Evolutionary conservation across 2,888 invertebrate genomes (phyloP), one percentile per base, ranked within the genome.

Genomic region (Diachrysia chrysitis): DNA sequence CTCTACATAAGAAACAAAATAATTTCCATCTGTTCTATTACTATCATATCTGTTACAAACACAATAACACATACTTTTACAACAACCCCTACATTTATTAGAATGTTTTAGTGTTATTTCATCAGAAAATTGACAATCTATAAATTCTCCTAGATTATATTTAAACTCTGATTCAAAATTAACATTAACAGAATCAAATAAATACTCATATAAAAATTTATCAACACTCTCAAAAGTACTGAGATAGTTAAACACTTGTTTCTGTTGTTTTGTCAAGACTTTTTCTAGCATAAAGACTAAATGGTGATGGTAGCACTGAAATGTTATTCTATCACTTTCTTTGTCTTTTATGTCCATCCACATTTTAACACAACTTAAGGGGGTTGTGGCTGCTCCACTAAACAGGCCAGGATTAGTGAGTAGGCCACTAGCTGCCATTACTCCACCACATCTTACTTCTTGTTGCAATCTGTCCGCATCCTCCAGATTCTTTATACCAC

Each of bases 271-370:
- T 0, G 96, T 96, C 80, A 99, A 95, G 48, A 97, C 88, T 90
- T 97, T 97, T 84, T 99, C 98, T 84, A 98, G 95, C 99, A 99
- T 99, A 89, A 98, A 99, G 60, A 98, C 98, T 73, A 99, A 96
- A 93, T 99, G 99, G 89, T 99, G 99, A 93, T 99, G 99, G 86
- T 99, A 98, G 86, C 97, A 97, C 79, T 98, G 97, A 90, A 98
- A 99, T 60, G 97, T 96, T 65, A 98, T 96, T 65, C 90, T 93
- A 53, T 97, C 96, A 73, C 95, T 92, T 25, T 96, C 95, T 54
- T 95, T 86, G 68, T 97, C 93, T 69, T 97, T 97, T 73, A 98
- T 96, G 78, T 97, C 94, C 76, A 98, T 89, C 99, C 99, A 99
- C 64, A 97, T 96, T 89, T 97, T 96, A 0, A 99, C 92, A 92